Evolutionary conservation across 1,140 invertebrate species (phyloP), one percentile per base, ranked within the genome.

Genomic region (Plutomurus gul): DNA sequence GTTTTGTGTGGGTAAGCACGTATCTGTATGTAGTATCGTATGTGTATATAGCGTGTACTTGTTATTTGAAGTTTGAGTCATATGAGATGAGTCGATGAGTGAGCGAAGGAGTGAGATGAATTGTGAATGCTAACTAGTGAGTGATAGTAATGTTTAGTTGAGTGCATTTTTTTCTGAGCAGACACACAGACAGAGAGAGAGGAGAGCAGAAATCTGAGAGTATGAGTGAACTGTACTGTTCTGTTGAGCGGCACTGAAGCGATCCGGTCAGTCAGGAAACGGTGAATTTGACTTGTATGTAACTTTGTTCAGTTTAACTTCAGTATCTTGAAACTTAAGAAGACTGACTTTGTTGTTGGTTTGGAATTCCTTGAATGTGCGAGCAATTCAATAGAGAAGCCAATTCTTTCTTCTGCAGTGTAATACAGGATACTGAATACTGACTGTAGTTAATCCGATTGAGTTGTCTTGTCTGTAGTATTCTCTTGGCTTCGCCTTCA

Each of bases 211-310:
- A 43, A n/a, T 43, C 11, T 2, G 11, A n/a, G 39, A 43, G 39
- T 43, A 43, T 33, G n/a, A 33, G 27, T 65, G 56, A 65, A 65
- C 56, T 65, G 56, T 65, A 65, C 56, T 56, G 46, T 22, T 25
- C 13, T 33, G 56, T 65, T 65, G 22, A 65, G 56, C 36, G 30
- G 25, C 56, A 65, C 56, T 65, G 30, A 65, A 65, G 56, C 56
- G 56, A 65, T 65, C 56, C 56, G 56, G 56, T 65, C 56, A 65
- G 56, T 65, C 56, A 65, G 56, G 56, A 65, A 65, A 65, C 56
- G 56, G 56, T 65, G 56, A 65, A 65, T 65, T 65, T 30, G 25
- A 36, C 30, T 33, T 65, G 56, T 27, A 65, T n/a, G 56, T 65
- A 65, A 56, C 13, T 7, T 5, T 33, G 25, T 65, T n/a, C n/a